phyloP scores from a whole-genome alignment of 92 coral and sea anemone genomes.

The Anthopleura xanthogrammica region DNA sequence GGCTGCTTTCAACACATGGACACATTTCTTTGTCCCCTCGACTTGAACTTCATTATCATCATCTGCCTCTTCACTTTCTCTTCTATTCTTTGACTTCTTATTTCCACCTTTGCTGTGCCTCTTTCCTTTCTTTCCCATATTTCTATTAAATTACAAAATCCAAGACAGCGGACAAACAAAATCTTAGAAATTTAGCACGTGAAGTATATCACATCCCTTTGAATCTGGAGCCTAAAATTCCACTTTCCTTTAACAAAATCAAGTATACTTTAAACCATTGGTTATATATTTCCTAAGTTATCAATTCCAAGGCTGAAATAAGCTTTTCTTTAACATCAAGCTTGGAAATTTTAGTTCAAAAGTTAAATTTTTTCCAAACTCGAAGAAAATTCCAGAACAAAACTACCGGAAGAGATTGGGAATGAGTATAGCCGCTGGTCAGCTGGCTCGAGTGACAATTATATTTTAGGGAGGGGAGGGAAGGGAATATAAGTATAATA shows the following conservation, averaged over 20 bases:
- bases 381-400: conserved; percentile 8
- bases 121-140: conserved; percentile 36
- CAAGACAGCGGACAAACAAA: neutral
- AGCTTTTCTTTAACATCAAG: neutral
- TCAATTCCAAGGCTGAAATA: neutral
- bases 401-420: conserved; percentile 17
- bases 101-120: conserved; percentile 11
- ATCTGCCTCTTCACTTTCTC: neutral
- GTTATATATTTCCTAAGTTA: neutral
- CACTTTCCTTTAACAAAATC: neutral
- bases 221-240: neutral
- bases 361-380: neutral
- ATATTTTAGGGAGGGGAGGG: conserved; percentile 16
- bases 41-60: neutral
- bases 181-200: neutral
- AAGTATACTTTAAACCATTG: neutral
- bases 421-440: conserved; percentile 17
- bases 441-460: neutral
- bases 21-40: conserved; percentile 53
- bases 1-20: conserved; percentile 66
- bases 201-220: neutral
- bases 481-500: neutral
- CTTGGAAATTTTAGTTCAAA: neutral
- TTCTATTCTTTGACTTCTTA: conserved; percentile 4
- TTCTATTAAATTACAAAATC: neutral